Evolutionary conservation across 1,140 invertebrate genomes (phyloP), one percentile per base, ranked within the genome.

Genomic region (Rhagoletis pomonella): DNA sequence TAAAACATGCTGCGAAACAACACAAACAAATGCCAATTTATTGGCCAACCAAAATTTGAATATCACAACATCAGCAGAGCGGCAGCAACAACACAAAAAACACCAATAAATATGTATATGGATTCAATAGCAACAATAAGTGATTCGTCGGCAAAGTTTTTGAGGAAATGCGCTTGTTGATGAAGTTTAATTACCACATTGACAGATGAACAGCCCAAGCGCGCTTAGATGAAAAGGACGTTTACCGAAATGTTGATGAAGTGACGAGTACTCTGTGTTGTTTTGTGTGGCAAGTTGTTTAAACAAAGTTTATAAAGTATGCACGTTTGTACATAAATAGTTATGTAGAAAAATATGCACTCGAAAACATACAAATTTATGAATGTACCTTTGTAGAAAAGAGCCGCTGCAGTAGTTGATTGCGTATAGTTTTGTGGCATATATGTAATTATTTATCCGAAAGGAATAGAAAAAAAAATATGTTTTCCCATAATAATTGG

Each of bases 1-100:
- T 29, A 29, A 29, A 29, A 29, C 29, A 29, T 29, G 29, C 29
- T 29, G 39, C 44, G 17, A 77, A 50, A 77, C 69, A 77, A 77
- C 44, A 77, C 73, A 81, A 81, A 81, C 47, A 81, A 81, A 81
- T 81, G 44, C 73, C 73, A 81, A 81, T 81, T 81, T 81, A 81
- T 81, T 81, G 47, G 73, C 73, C 73, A 81, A 81, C 69, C 17
- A 14, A 73, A 73, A 10, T 73, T 39, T 73, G 67, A 17, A 14
- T 47, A 73, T 17, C 19, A 50, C 65, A 50, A 55, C 69, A 81
- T 17, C 12, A 73, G 14, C 42, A 44, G 44, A 69, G 17, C 12
- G 14, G 4, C 14, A 69, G 12, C 67, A 62, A n/a, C 60, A 62
- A n/a, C 12, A 14, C 60, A 62, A 62, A 6, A 59, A 59, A 59